Percentiles rank a stretch among this genome's conserved stretches.
Conservation (phyloP, 2,113 vertebrate species). For the Platysternon megacephalum region DNA sequence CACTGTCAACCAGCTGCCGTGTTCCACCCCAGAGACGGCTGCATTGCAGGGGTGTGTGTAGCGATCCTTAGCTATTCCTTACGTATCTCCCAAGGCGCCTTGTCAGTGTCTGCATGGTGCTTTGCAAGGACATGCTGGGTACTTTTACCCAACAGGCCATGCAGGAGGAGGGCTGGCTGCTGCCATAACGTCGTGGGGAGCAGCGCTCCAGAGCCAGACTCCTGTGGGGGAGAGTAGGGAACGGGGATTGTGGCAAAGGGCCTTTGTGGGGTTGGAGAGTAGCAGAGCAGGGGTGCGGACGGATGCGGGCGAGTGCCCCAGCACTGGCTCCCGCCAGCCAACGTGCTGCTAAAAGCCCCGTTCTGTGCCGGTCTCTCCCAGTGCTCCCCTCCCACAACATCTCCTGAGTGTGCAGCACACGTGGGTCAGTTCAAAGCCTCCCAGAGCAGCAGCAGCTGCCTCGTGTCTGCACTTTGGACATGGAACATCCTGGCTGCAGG, state of each 20-base stretch:
- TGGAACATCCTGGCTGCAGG: not conserved
- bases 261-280: no score
- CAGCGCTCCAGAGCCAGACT: no score
- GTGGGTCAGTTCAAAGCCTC: not conserved
- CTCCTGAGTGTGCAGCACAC: not conserved
- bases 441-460: not conserved
- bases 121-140: not conserved
- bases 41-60: not conserved
- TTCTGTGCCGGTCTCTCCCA: not conserved
- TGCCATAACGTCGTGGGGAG: not conserved
- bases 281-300: fast-evolving
- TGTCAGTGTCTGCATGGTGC: not conserved
- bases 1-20: not conserved
- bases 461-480: no score
- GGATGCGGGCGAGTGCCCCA: fast-evolving
- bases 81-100: not conserved
- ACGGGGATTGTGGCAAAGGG: not conserved
- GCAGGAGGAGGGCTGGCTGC: not conserved
- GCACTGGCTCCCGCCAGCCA: not conserved
- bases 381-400: not conserved
- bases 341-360: not conserved
- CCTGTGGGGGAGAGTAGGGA: not conserved
- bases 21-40: not conserved
- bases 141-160: not conserved
- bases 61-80: not conserved